Evolutionary conservation across 2,797 vertebrate genomes (phyloP), one percentile per base, ranked within the genome.

Genomic region (Pteronotus mesoamericanus): DNA sequence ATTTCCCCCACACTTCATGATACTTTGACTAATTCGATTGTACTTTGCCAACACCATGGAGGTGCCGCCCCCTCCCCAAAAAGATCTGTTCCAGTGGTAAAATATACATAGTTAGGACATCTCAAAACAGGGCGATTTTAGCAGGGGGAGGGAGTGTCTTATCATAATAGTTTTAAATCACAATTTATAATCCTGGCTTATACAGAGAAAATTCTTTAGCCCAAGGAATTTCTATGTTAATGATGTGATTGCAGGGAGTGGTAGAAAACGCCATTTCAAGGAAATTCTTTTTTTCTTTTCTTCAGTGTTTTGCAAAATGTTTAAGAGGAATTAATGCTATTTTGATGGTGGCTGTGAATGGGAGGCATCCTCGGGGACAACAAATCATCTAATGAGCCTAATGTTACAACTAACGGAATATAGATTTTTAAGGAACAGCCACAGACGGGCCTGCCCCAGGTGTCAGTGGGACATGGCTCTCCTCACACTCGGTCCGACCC

Each of bases 11-110:
- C 53, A 55, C 89, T 97, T 95, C 91, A 94, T 97, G 97, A 94
- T 78, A 48, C 53, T 94, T 93, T 92, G 91, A 78, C 86, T 96
- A 96, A 97, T 97, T 97, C 92, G 75, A 86, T 96, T 97, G 91
- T 95, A 91, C 83, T 96, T 97, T 94, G 96, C 90, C 97, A 95
- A 90, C 71, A 84, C 96, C 96, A 83, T 74, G 53, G 94, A 98
- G 80, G 97, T 94, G 89, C 39, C 42, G 88, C 80, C 89, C 82
- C 79, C 89, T 82, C 93, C 94, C 97, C 84, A 59, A 96, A 97
- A 64, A 85, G 77, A 79, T 64, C 79, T 4, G 68, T 32, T 93
- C 96, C 96, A 84, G 94, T 94, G 94, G 92, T 29, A 94, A 96
- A 91, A 92, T 4, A 55, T 22, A 95, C 77, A 68, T 26, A 55